Evolutionary conservation across 2,888 invertebrate species (phyloP), one percentile per base, ranked within the genome.

Genomic region (Temnothorax rugatulus): DNA sequence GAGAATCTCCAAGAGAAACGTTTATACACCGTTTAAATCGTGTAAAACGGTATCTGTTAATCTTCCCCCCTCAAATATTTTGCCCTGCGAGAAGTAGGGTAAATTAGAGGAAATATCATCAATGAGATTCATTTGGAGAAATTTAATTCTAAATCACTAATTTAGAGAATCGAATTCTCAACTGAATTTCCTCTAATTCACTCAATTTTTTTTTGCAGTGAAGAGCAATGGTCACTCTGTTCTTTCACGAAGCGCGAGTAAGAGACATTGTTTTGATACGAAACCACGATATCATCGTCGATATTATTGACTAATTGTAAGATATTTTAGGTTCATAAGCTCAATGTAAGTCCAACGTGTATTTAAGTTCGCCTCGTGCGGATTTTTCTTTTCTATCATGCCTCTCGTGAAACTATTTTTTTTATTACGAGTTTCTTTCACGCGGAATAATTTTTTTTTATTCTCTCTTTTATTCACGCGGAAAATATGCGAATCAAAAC

Each of bases 321-420:
- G 68, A 79, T 68, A 69, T 79, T 79, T 57, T 79, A 54, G 44
- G 29, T 54, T 77, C 44, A 66, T 77, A 59, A 61, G 21, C 57
- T 66, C 47, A 66, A 11, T 77, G n/a, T 54, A 76, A 54, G 15
- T 66, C 41, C 38, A 29, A 64, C 25, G 38, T 47, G 21, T 50
- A 50, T 7, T 41, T 15, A 34, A n/a, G 5, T 47, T 79, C 4
- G 7, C 1, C 29, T 57, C 29, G 1, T 47, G 41, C 4, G n/a
- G n/a, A 54, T 77, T 54, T 54, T 25, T n/a, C n/a, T 8, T 18
- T 64, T 29, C 9, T 25, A 25, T 64, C 13, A 21, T 44, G 29
- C 4, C 11, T 59, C 1, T 69, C 2, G 7, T n/a, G 2, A 50
- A 44, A 57, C 2, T 2, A 50, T 15, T 64, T 41, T 57, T 57